Evolutionary conservation across 2,797 vertebrate species (phyloP).

Genomic region (Coranthus polyacanthus): DNA sequence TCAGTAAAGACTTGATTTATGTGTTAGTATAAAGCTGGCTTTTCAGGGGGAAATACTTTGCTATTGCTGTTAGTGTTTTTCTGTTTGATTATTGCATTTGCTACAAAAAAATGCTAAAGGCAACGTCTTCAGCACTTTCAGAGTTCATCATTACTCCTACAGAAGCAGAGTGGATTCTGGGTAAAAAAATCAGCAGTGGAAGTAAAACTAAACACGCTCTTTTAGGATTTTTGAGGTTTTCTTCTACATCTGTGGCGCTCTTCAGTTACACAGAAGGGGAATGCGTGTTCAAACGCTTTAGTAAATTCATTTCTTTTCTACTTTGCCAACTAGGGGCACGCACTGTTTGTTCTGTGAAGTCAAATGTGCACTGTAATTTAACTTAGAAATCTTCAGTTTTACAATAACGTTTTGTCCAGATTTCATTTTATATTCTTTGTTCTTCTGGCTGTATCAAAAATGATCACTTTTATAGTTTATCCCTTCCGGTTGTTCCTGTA

Average conservation of each 20-base stretch:
- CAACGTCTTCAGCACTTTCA: not conserved
- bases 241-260: slow-evolving; percentile 50
- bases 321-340: slow-evolving; percentile 68
- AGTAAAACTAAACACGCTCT: too few relatives aligned
- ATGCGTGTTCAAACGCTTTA: slow-evolving; percentile 23
- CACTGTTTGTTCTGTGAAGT: slow-evolving; percentile 46
- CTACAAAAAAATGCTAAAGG: slow-evolving; percentile 14
- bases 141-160: not conserved
- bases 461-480: not conserved
- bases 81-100: slow-evolving; percentile 19
- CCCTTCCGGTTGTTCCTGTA: slow-evolving; percentile 16
- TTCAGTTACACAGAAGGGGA: slow-evolving; percentile 24
- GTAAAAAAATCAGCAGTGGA: too few relatives aligned
- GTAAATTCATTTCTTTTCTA: slow-evolving; percentile 35
- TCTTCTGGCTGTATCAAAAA: slow-evolving; percentile 11
- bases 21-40: slow-evolving; percentile 36
- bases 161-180: slow-evolving; percentile 20
- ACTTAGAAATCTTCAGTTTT: too few relatives aligned
- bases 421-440: slow-evolving; percentile 40
- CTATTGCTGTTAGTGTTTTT: too few relatives aligned
- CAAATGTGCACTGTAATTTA: slow-evolving; percentile 43
- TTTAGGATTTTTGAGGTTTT: not conserved
- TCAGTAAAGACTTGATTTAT: slow-evolving; percentile 36
- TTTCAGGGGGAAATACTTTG: slow-evolving; percentile 14
- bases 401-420: too few relatives aligned